A percentile compares a stretch with the other conserved stretches of the same genome.
Conservation (phyloP, 1,140 invertebrate species). For the Pseudobourletiella spinata region DNA sequence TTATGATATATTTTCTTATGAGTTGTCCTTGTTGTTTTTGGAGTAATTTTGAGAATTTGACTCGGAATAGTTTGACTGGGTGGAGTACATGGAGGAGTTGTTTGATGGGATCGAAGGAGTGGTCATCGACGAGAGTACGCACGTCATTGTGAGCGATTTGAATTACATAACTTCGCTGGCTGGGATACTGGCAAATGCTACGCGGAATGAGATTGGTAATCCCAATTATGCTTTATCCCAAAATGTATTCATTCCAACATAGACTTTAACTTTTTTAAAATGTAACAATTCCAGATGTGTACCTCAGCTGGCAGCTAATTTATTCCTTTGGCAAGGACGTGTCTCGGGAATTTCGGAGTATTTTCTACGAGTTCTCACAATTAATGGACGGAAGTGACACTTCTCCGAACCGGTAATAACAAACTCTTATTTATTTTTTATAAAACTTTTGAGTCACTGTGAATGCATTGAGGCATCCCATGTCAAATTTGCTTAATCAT, state of each 20-base stretch:
- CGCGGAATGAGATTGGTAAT: constrained; percentile 17
- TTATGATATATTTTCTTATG: too few species aligned
- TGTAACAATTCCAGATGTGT: constrained; percentile 22
- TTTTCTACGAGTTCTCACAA: constrained; percentile 23
- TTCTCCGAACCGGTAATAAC: constrained; percentile 28
- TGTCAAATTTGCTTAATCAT: too few species aligned
- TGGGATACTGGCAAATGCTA: constrained; percentile 7
- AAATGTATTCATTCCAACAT: not conserved
- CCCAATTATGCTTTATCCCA: not conserved
- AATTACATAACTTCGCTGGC: constrained; percentile 22
- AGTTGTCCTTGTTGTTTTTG: too few species aligned
- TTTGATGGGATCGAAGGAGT: constrained; percentile 23
- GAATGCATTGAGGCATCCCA: too few species aligned
- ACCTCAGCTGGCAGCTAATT: constrained; percentile 33
- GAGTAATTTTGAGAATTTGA: too few species aligned
- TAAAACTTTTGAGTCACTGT: too few species aligned
- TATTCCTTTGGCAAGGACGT: constrained; percentile 34
- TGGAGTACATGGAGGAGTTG: constrained; percentile 25
- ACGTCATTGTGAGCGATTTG: constrained; percentile 30
- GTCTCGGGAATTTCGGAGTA: constrained; percentile 18
- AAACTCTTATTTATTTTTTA: too few species aligned
- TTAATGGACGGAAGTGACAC: constrained; percentile 30
- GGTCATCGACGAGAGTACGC: constrained; percentile 15
- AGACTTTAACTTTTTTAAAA: not conserved
- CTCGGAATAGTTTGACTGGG: constrained; percentile 37